Evolutionary conservation across 2,113 vertebrate species (phyloP).

Genomic region (Cinclus cinclus): DNA sequence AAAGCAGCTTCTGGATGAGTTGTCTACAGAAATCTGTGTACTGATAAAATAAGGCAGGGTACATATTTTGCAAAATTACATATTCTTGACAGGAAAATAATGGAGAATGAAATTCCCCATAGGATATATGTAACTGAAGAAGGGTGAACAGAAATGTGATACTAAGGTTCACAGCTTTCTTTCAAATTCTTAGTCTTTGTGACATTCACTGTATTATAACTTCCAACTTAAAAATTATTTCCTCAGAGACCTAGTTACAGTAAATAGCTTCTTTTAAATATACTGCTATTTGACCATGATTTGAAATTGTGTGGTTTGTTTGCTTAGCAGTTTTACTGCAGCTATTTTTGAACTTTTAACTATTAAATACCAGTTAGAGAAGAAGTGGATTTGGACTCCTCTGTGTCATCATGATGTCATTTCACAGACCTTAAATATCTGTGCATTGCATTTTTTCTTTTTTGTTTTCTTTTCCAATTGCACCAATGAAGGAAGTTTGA

Average conservation of each 20-base stretch:
- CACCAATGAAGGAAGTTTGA: neutral
- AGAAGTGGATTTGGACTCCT: neutral
- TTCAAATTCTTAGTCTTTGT: neutral
- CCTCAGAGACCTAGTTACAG: neutral
- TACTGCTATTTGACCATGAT: neutral
- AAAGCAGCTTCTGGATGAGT: neutral
- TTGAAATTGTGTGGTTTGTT: neutral
- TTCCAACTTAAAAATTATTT: neutral
- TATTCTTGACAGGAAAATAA: neutral
- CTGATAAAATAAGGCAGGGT: neutral
- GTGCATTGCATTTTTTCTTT: neutral
- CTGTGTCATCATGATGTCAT: neutral
- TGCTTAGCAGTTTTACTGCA: neutral
- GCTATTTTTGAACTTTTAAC: neutral
- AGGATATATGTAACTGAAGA: neutral
- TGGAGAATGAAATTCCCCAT: neutral
- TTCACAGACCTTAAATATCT: neutral
- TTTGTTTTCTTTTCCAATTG: rapidly evolving
- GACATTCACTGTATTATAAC: neutral
- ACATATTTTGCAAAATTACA: neutral
- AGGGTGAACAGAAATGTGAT: neutral
- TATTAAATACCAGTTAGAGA: neutral
- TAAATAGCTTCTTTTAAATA: neutral
- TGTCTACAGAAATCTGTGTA: neutral
- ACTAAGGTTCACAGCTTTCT: neutral